Base-by-base conservation (phyloP, 2,797 vertebrate species). In the Cossypha niveicapilla region DNA sequence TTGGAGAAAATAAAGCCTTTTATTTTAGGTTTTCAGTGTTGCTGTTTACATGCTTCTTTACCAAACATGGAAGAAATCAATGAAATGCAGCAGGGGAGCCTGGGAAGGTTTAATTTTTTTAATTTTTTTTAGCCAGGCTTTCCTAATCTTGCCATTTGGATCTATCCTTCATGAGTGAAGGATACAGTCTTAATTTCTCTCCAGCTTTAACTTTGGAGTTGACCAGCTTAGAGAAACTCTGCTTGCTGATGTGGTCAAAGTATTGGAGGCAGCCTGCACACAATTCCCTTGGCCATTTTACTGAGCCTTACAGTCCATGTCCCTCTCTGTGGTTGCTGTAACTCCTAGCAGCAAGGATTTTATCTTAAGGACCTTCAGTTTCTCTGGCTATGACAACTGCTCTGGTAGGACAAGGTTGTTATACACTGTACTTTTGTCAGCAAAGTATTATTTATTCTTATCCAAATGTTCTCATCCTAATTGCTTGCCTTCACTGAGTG, bases 1-100 rank as follows among this genome's bases (percentile, higher is more conserved):
- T 85, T 84, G n/a, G 57, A 51, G 35, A 42, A 77, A 92, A 91
- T 77, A 80, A 94, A 95, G 13, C 41, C 5, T 42, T 93, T 79
- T 82, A 28, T 73, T 92, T 87, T 80, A 57, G 51, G 1, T 71
- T 85, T 75, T 63, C 47, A 28, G 2, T 71, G 44, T 48, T 73
- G 11, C 57, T 90, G 9, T 76, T 60, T 60, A 30, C 1, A 4
- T 16, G 11, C 63, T 68, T 72, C 39, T 70, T 63, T 78, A 30
- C 45, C 23, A 63, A 57, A 39, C 1, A 0, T 18, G 15, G 24
- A 88, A 47, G 17, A 32, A 44, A 54, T 18, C 8, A 10, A 13
- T 19, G n/a, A 75, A 62, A 10, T 23, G 7, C 7, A n/a, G 27
- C 6, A 54, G 16, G 18, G 30, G 25, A 39, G 28, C 6, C 7